Percentiles rank a stretch among this genome's conserved stretches.
Conservation (phyloP, 2,888 invertebrate genomes). For the Heliothis peltigera region DNA sequence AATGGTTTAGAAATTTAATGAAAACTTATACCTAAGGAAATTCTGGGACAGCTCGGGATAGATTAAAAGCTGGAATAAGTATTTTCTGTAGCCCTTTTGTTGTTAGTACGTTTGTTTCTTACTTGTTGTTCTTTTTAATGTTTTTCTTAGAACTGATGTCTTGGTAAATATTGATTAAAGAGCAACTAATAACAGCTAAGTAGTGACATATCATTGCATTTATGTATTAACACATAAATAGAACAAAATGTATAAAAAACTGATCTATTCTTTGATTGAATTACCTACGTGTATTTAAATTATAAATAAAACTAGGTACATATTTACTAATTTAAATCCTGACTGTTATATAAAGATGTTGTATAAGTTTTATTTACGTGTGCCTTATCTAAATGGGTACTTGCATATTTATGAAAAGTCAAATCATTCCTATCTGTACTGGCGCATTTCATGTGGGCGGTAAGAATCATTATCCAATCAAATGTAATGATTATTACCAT, state of each 20-base stretch:
- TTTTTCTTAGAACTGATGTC: neutral
- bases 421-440: conserved; percentile 56
- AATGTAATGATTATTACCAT: conserved; percentile 4
- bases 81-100: neutral
- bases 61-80: neutral
- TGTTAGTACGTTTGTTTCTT: no score
- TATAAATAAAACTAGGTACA: conserved; percentile 3
- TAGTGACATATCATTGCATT: neutral
- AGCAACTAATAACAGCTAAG: neutral
- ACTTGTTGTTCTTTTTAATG: neutral
- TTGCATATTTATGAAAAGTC: conserved; percentile 43
- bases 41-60: neutral
- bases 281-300: conserved; percentile 4
- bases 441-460: conserved; percentile 26
- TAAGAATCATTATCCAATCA: conserved; percentile 12
- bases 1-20: neutral
- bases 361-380: conserved; percentile 43
- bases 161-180: neutral
- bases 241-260: neutral
- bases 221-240: neutral
- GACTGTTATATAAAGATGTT: neutral
- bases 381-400: conserved; percentile 52
- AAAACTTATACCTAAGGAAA: conserved; percentile 2
- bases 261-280: neutral
- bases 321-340: conserved; percentile 16